Base-by-base conservation (phyloP, 2,888 invertebrate species). In the Stratiomys singularior region DNA sequence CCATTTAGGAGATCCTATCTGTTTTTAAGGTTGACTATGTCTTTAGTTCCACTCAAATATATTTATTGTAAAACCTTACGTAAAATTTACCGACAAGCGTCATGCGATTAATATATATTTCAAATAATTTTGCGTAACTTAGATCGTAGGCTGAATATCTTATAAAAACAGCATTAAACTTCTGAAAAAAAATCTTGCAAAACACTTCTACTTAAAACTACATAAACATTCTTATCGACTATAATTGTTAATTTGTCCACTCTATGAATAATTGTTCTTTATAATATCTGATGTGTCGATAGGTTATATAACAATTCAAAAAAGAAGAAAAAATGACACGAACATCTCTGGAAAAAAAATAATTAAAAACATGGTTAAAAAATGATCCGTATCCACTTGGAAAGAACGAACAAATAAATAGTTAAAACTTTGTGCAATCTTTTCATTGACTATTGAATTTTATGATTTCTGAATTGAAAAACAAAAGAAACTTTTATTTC, bases 391-490 rank as follows among this genome's bases (percentile, higher is more conserved):
- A 60, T 60, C 60, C 60, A 60, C 60, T 13, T 23, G 60, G 60
- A 25, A 25, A 7, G 25, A 60, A 37, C 5, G 37, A 37, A 37
- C 5, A 60, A 69, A 69, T 69, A 69, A 69, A 69, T 47, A 44
- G 21, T 21, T 69, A 15, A 69, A 69, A 69, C 69, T 30, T 69
- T 69, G 69, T 69, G n/a, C 46, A 25, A 69, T 69, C 46, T 69
- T 69, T 69, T 69, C 69, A 69, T 69, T 69, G 69, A 21, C 18
- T 25, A 25, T 23, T 23, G 21, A 25, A 25, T 7, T 25, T 25
- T 60, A n/a, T 60, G 23, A 21, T 25, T 25, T 25, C 21, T 37
- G 37, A 60, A 60, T 11, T 25, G n/a, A n/a, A 23, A 23, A 23
- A 60, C 25, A 25, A 60, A n/a, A n/a, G n/a, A n/a, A n/a, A n/a